A percentile compares a stretch with the other conserved stretches of the same genome.
Evolutionary conservation across 30 jellyfish, hydroid and myxozoan species (phyloP).

Genomic region (Haliclystus octoradiatus): DNA sequence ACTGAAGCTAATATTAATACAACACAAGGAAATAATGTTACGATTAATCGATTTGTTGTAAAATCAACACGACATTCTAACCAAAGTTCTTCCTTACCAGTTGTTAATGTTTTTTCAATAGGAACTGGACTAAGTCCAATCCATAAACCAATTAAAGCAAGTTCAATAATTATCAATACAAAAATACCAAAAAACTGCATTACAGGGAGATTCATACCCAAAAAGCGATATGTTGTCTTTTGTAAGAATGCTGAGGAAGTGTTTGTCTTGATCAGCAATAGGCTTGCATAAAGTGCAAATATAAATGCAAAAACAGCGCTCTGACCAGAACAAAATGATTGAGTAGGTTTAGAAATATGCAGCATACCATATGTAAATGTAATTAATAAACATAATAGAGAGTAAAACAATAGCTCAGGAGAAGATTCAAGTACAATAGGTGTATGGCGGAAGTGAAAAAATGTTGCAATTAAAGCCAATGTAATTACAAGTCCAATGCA

Average conservation of each 20-base stretch:
- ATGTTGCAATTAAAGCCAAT: background rate
- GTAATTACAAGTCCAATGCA: slow-evolving; percentile 21
- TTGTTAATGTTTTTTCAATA: slow-evolving; percentile 5
- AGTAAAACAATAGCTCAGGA: slow-evolving; percentile 10
- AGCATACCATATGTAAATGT: slow-evolving; percentile 44
- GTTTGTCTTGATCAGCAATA: slow-evolving; percentile 31
- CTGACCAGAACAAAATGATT: slow-evolving; percentile 39
- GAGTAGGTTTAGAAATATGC: slow-evolving; percentile 43
- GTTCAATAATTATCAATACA: slow-evolving; percentile 19
- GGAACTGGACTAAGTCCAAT: slow-evolving; percentile 31
- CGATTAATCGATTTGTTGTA: slow-evolving; percentile 29
- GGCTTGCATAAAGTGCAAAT: slow-evolving; percentile 20
- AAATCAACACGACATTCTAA: slow-evolving; percentile 40
- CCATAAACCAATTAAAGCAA: slow-evolving; percentile 21
- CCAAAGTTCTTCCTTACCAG: slow-evolving; percentile 16
- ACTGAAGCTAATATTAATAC: slow-evolving; percentile 35
- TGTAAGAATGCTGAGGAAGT: slow-evolving; percentile 24
- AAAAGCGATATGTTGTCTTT: slow-evolving; percentile 1
- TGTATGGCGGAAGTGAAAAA: slow-evolving; percentile 20
- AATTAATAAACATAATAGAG: slow-evolving; percentile 29
- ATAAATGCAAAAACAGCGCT: slow-evolving; percentile 41
- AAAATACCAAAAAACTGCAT: slow-evolving; percentile 16
- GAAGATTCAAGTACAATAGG: slow-evolving; percentile 24
- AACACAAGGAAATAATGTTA: slow-evolving; percentile 35
- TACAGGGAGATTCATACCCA: slow-evolving; percentile 1